phyloP scores from a whole-genome alignment of 2,797 vertebrate genomes.

The Xenops minutus region DNA sequence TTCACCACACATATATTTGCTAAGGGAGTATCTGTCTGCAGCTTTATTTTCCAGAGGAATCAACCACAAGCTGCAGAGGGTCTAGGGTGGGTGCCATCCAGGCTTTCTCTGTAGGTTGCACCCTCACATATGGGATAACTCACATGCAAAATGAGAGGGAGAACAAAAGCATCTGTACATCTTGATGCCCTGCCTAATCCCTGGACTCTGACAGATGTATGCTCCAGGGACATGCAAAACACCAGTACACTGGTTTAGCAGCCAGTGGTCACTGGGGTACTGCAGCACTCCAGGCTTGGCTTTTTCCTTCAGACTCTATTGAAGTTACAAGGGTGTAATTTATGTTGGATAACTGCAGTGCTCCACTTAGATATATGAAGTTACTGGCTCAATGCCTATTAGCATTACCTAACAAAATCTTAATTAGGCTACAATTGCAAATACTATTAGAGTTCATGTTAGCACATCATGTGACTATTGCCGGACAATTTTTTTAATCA shows the following conservation, averaged over 20 bases:
- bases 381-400: not conserved
- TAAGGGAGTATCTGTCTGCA: not conserved
- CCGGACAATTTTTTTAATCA: not conserved
- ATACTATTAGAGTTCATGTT: not conserved
- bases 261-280: not conserved
- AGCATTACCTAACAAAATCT: conserved; percentile 8
- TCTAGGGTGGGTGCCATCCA: not conserved
- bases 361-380: not conserved
- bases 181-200: not conserved
- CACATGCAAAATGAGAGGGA: not conserved
- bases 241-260: not conserved
- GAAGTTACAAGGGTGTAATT: not conserved
- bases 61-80: not conserved
- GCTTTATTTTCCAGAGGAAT: not conserved
- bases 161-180: not conserved
- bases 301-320: not conserved
- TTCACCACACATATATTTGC: not conserved
- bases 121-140: not conserved
- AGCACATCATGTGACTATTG: not conserved
- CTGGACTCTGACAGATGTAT: not conserved
- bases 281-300: not conserved
- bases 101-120: not conserved
- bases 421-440: conserved; percentile 12
- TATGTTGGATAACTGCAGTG: not conserved
- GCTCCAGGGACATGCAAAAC: not conserved